These are phyloP conservation scores for honey bee (Apis mellifera) DNA, from an alignment of 1,140 invertebrate species.

Conservation along the genomic window Amel_HAv3.1 CM009937.2:11707501-11708000, in stretches of 20 bases:
- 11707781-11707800: no score
- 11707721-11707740: not conserved
- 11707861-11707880: no score
- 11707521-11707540: conserved; percentile 35
- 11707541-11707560: conserved; percentile 41
- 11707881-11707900: no score
- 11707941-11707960: no score
- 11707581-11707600: conserved; percentile 59
- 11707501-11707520: conserved; percentile 46
- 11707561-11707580: conserved; percentile 61
- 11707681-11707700: conserved; percentile 33
- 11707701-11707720: conserved; percentile 45
- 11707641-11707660: conserved; percentile 26
- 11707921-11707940: no score
- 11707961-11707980: no score
- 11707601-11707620: conserved; percentile 57
- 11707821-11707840: no score
- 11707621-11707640: conserved; percentile 44
- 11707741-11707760: not conserved
- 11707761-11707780: not conserved
- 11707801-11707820: no score
- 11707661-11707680: conserved; percentile 7
- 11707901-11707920: no score
- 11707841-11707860: no score
- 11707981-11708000: no score